These are phyloP conservation scores for Achlya flavicornis DNA, from an alignment of 2,888 invertebrate genomes.

Conservation along the genomic window DNA sequence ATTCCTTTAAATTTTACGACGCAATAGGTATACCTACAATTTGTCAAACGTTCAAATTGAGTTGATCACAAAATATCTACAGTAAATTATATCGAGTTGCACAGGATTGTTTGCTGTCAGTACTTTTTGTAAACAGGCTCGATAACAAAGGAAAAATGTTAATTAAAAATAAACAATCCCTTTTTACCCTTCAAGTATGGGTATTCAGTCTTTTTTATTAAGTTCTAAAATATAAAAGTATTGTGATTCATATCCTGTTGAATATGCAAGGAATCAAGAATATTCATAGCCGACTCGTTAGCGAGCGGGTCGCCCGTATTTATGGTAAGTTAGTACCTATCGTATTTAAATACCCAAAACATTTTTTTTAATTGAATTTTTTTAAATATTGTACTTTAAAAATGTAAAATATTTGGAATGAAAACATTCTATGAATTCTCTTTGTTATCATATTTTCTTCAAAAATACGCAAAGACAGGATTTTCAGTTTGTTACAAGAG, in stretches of 20 bases:
- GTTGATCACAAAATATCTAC: background rate
- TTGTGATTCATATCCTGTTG: slow-evolving; percentile 76
- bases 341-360: slow-evolving; percentile 36
- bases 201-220: slow-evolving; percentile 46
- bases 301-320: slow-evolving; percentile 60
- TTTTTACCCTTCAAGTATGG: slow-evolving; percentile 17
- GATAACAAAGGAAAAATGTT: slow-evolving; percentile 7
- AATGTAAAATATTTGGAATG: too few species aligned
- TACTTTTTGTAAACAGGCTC: slow-evolving; percentile 1
- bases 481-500: too few species aligned
- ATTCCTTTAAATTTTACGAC: too few species aligned
- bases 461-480: too few species aligned
- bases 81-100: background rate
- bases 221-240: slow-evolving; percentile 67
- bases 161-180: slow-evolving; percentile 19
- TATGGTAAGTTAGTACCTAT: slow-evolving; percentile 59
- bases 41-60: background rate
- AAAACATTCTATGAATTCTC: too few species aligned
- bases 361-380: slow-evolving; percentile 20
- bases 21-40: background rate
- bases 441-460: too few species aligned
- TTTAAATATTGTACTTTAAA: background rate
- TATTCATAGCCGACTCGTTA: slow-evolving; percentile 77
- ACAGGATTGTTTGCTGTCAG: too few species aligned
- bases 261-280: slow-evolving; percentile 71